Evolutionary conservation across 2,888 invertebrate species (phyloP), one percentile per base, ranked within the genome.

Genomic region (Autographa pulchrina): DNA sequence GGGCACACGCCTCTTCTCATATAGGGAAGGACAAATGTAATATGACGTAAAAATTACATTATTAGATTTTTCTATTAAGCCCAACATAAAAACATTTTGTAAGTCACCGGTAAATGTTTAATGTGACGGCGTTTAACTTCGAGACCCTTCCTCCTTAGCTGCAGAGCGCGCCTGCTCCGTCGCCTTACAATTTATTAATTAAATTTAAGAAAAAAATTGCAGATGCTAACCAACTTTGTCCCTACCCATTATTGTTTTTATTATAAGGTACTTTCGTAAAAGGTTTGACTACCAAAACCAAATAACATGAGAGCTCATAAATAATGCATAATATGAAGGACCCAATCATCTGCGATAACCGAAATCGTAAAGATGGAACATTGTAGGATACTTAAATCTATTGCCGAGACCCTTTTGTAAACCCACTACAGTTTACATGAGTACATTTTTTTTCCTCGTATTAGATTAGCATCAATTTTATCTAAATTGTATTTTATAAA

Each of bases 321-420:
- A 81, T 79, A 84, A 77, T 69, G 56, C 63, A 72, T 73, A 59
- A 68, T 72, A 70, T 68, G 62, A 64, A 77, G 65, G 68, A 73
- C 65, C 73, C 66, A 68, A 80, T 78, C 77, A 75, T 72, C 59
- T 54, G 31, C 65, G 66, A 70, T 77, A 79, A 67, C 72, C 75
- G 64, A 82, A 84, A 71, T 77, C 75, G 71, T 70, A 76, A 75
- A 78, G 72, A 74, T 70, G 43, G 70, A 70, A 75, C 65, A 72
- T 72, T 74, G 62, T 72, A 56, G 65, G 62, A 74, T 74, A 67
- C 74, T 63, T 60, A 74, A 81, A 75, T 73, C 62, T 73, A 74
- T 77, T 73, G 58, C 56, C 58, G 58, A 62, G 59, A 77, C 73
- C 70, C 70, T 65, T 70, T 75, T 61, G 56, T 70, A 13, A 38